Conservation (phyloP, 2,113 vertebrate species). For the Mobula hypostoma region DNA sequence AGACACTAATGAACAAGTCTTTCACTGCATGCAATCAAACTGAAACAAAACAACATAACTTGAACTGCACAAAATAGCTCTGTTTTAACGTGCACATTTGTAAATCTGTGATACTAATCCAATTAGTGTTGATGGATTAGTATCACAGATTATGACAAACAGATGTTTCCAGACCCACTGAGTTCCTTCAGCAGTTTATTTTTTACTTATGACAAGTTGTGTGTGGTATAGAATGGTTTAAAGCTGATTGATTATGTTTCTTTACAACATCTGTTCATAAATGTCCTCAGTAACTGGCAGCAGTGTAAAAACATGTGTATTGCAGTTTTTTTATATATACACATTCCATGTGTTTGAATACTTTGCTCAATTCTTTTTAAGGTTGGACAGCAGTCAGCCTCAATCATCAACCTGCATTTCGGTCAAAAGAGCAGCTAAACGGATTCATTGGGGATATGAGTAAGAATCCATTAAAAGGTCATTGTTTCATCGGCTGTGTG, state of each 20-base stretch:
- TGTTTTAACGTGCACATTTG: neutral
- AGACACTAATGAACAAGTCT: neutral
- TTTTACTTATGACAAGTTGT: neutral
- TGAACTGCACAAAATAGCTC: neutral
- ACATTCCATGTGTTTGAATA: neutral
- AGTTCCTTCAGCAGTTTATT: too few relatives aligned
- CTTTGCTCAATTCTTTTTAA: conserved; percentile 52
- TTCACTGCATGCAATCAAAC: neutral
- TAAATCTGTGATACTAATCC: neutral
- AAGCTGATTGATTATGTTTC: neutral
- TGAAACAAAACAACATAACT: neutral
- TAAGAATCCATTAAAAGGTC: conserved; percentile 60
- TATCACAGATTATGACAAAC: too few relatives aligned
- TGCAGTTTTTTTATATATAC: neutral
- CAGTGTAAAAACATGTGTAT: neutral
- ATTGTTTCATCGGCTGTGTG: conserved; percentile 2
- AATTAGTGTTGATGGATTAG: too few relatives aligned
- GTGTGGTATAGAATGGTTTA: neutral
- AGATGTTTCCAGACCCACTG: too few relatives aligned
- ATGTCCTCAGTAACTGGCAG: neutral
- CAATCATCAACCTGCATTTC: conserved; percentile 46
- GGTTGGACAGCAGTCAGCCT: conserved; percentile 58
- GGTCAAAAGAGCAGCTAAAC: conserved; percentile 54
- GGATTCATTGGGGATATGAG: conserved; percentile 52
- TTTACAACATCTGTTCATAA: neutral